Evolutionary conservation across 2,797 vertebrate species (phyloP), one percentile per base, ranked within the genome.

Genomic region (Ficedula albicollis): DNA sequence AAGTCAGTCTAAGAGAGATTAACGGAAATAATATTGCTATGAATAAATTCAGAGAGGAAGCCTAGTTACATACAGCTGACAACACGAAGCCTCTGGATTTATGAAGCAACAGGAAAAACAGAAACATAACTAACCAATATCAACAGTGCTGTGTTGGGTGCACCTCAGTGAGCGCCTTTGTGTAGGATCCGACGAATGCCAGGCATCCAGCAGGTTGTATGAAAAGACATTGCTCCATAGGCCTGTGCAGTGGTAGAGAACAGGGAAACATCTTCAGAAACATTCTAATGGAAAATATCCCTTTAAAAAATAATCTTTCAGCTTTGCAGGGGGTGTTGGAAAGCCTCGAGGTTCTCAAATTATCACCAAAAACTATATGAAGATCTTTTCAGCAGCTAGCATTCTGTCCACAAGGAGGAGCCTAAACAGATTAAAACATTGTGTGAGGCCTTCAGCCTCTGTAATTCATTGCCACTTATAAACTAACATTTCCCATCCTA

Each of bases 151-250:
- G 43, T 95, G 91, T 30, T 97, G 96, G 10, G 97, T 97, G 93
- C 97, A 98, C 21, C 74, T 96, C 60, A 98, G 55, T 44, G 97
- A 97, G 76, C 94, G 93, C 59, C 97, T 95, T 25, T 98, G 96
- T 2, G 97, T 96, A 49, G 94, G 95, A 16, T 97, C 92, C 0
- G 92, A 97, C 0, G 89, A 95, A 69, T 96, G 97, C 96, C 97
- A 98, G 74, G 92, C 97, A 49, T 98, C 98, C 49, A 98, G 82
- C 29, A 98, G 93, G 75, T 98, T 98, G 92, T 98, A 96, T 1
- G 98, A 98, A 90, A 98, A 98, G 66, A 98, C 97, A 76, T 98
- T 98, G 87, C 98, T 98, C 98, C 98, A 98, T 16, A 98, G 43
- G 48, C 98, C 98, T 98, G 83, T 62, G 66, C 30, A 75, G 18